phyloP scores from a whole-genome alignment of 2,797 vertebrate genomes.

The Amblyopsis hoosieri region DNA sequence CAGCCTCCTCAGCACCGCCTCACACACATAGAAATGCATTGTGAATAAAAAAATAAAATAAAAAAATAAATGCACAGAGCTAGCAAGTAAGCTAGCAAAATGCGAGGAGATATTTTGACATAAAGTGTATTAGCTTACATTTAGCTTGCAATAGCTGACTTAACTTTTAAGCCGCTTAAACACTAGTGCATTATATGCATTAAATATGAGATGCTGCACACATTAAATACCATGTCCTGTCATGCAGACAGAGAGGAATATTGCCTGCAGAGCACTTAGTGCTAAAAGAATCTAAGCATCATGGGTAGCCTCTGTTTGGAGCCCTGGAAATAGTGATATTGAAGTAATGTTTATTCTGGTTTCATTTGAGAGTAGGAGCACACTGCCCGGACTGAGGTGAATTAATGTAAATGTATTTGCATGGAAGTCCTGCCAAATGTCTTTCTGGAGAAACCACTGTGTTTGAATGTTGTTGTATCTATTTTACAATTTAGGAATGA shows the following conservation, averaged over 20 bases:
- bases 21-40: no score
- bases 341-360: slow-evolving; percentile 60
- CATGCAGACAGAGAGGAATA: slow-evolving; percentile 45
- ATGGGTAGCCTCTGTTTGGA: slow-evolving; percentile 48
- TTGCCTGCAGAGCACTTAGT: slow-evolving; percentile 39
- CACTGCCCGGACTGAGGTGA: slow-evolving; percentile 3
- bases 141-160: no score
- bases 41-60: no score
- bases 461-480: no score
- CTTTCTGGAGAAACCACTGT: no score
- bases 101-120: no score
- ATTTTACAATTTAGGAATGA: no score
- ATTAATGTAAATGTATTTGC: slow-evolving; percentile 3
- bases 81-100: no score
- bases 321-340: slow-evolving; percentile 54
- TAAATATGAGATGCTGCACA: slow-evolving; percentile 21
- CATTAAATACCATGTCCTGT: slow-evolving; percentile 51
- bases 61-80: no score
- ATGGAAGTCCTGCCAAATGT: neutral
- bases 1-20: no score
- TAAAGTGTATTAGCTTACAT: no score
- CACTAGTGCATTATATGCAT: slow-evolving; percentile 36
- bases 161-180: slow-evolving; percentile 7
- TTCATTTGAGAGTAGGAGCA: slow-evolving; percentile 29
- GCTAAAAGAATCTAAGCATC: slow-evolving; percentile 44